Base-by-base conservation (phyloP, 2,888 invertebrate species). In the Odiellus spinosus region DNA sequence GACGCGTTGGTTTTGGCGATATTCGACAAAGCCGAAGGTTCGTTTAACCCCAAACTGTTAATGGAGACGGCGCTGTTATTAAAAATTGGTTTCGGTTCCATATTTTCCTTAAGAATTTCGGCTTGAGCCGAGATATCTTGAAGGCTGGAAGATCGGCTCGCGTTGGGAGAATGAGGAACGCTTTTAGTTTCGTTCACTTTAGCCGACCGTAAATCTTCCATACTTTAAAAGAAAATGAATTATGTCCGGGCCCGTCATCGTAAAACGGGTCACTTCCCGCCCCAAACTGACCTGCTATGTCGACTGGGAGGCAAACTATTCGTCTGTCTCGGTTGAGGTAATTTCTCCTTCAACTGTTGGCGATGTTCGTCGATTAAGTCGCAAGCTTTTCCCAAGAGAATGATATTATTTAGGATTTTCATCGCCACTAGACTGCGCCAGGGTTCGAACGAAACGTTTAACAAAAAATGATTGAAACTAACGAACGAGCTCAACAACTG, bases 321-420 rank as follows among this genome's bases (percentile, higher is more conserved):
- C 6, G 53, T 57, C 15, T 56, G 57, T 15, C 56, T 51, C 20
- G 53, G 47, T 12, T 48, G 44, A 21, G 54, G 48, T 33, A 50
- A 42, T 48, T 53, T 55, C 33, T 48, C 51, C 15, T 54, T 52
- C 44, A 52, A 49, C 5, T 47, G 43, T 33, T 48, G 49, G 19
- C 55, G 46, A 46, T 60, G 59, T 17, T 52, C 76, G 36, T 80
- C 72, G 59, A 95, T 91, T 53, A 90, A 71, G 60, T 83, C 80
- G 59, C 87, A 87, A 0, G 93, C 91, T 64, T 80, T 81, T 3
- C 93, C 93, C 52, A 96, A 72, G 44, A 95, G 80, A 19, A 91
- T 73, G 44, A 96, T 77, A 51, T 87, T 90, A 56, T 84, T 84
- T 11, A 90, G 72, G 40, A 93, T 74, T 59, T 71, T 70, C 45